Base-by-base conservation (phyloP, 1,140 invertebrate genomes). In the Formica selysi region DNA sequence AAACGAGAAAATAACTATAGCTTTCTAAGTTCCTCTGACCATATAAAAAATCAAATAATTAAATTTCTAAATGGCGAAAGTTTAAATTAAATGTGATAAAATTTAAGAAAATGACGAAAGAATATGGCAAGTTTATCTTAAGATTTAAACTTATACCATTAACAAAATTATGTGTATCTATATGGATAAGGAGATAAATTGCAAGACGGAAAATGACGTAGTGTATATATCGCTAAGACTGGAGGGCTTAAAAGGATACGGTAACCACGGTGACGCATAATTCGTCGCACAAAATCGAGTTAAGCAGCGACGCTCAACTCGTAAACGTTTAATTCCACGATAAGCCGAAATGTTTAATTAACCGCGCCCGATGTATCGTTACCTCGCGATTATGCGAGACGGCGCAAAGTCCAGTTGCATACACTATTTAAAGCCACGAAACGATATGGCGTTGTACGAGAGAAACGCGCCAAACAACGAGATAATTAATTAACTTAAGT, bases 401-500 rank as follows among this genome's bases (percentile, higher is more conserved):
- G 48, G 62, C 65, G 41, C 51, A 51, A 51, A 51, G 13, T 19
- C 4, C 73, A 48, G 48, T 83, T 44, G 74, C 61, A 76, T 76
- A 85, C 87, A 81, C 86, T 90, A 90, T 90, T 90, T 71, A 78
- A 54, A 32, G 11, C 36, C 16, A 38, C 62, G 26, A 32, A n/a
- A 48, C 36, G 36, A 64, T 65, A 81, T 48, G 16, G 36, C 26
- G 38, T 41, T 48, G 36, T 7, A 54, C 26, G 78, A 22, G 57
- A 61, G 44, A 62, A 41, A 70, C 16, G n/a, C 48, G 64, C 67
- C 81, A 38, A 87, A 90, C 79, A 90, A 87, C 67, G 74, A 65
- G 65, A 90, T 87, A 81, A 90, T 87, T 90, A 87, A 86, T 90
- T 90, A 90, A 86, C 76, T 70, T 8, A 32, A 44, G 7, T 41